Percentiles rank a stretch among this genome's conserved stretches.
Conservation (phyloP, 2,797 vertebrate genomes). For the Lagodon rhomboides region DNA sequence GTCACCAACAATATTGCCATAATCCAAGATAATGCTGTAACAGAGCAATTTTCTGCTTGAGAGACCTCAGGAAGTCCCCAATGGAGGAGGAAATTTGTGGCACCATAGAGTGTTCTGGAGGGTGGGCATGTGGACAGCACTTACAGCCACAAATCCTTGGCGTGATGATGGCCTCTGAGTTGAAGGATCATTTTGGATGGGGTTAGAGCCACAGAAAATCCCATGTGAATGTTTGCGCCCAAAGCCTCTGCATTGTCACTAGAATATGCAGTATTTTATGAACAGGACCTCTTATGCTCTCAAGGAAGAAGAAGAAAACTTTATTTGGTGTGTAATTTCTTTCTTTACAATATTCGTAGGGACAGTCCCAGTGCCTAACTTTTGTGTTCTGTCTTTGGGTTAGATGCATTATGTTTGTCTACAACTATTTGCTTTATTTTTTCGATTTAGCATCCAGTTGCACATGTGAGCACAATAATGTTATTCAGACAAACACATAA, state of each 20-base stretch:
- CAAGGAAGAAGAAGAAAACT: constrained; percentile 23
- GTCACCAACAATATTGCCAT: constrained; percentile 86
- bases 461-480: background rate
- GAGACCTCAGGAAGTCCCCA: constrained; percentile 87
- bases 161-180: constrained; percentile 84
- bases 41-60: constrained; percentile 90
- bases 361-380: background rate
- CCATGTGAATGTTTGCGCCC: constrained; percentile 62
- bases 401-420: too few relatives aligned
- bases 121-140: constrained; percentile 86
- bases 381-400: constrained; percentile 2
- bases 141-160: constrained; percentile 83
- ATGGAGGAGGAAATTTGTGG: constrained; percentile 87
- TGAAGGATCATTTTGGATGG: constrained; percentile 84
- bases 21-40: constrained; percentile 90
- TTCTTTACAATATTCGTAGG: background rate
- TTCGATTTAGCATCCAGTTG: background rate
- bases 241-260: constrained; percentile 46
- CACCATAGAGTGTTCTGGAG: constrained; percentile 86
- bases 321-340: constrained; percentile 14
- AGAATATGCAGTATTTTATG: constrained; percentile 32
- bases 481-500: background rate
- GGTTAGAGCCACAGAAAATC: constrained; percentile 74
- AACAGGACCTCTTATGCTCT: constrained; percentile 44
- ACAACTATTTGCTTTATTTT: background rate